These are phyloP conservation scores for Choreutis nemorana DNA, from an alignment of 2,888 invertebrate species.

Conservation along the genomic window DNA sequence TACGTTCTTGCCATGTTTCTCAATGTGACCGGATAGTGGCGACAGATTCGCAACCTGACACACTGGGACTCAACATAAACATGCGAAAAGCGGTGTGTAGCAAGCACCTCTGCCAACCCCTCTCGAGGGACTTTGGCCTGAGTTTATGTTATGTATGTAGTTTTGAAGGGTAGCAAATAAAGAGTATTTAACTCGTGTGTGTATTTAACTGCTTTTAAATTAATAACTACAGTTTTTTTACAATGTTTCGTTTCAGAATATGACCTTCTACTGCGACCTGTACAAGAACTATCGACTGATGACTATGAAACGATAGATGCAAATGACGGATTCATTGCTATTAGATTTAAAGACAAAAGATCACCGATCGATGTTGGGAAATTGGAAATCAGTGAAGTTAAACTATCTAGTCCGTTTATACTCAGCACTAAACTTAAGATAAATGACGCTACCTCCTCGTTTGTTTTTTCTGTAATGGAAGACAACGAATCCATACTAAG, in stretches of 20 bases:
- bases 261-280: slow-evolving; percentile 17
- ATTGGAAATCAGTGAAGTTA: slow-evolving; percentile 11
- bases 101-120: too few species aligned
- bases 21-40: too few species aligned
- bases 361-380: slow-evolving; percentile 10
- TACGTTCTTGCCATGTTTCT: too few species aligned
- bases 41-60: too few species aligned
- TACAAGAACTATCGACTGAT: slow-evolving; percentile 4
- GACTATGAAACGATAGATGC: slow-evolving; percentile 9
- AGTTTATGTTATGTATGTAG: too few species aligned
- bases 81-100: too few species aligned
- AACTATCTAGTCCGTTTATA: slow-evolving; percentile 24
- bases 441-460: slow-evolving; percentile 15
- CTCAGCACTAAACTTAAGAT: slow-evolving; percentile 27
- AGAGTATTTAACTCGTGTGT: too few species aligned
- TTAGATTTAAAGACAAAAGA: slow-evolving; percentile 12
- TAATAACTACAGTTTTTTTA: too few species aligned
- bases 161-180: too few species aligned
- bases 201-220: too few species aligned
- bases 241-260: slow-evolving; percentile 33
- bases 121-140: too few species aligned
- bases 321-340: slow-evolving; percentile 10
- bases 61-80: too few species aligned
- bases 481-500: slow-evolving; percentile 4
- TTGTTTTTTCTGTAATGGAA: slow-evolving; percentile 31